A percentile compares a stretch with the other conserved stretches of the same genome.
Evolutionary conservation across 2,113 vertebrate genomes (phyloP).

Genomic region (Rhea pennata): DNA sequence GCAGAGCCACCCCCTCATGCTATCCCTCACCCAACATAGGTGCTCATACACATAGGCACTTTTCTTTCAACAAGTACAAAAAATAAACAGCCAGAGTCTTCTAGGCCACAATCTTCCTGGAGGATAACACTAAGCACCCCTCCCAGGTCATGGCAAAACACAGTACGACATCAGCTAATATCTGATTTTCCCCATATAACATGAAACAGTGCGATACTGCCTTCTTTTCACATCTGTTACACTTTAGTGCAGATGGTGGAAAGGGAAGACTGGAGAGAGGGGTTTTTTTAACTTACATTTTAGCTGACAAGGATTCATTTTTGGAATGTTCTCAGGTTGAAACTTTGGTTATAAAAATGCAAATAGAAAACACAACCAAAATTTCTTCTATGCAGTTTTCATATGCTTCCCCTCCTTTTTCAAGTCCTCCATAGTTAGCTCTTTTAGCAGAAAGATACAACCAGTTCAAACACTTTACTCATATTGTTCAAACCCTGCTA

Average conservation of each 20-base stretch:
- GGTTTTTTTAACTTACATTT: not conserved
- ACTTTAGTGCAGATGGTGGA: rapidly evolving
- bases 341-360: not conserved
- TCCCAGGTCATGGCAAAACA: not conserved
- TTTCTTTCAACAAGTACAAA: not conserved
- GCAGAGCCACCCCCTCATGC: not conserved
- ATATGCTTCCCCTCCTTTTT: not conserved
- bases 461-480: not conserved
- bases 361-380: not conserved
- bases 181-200: not conserved
- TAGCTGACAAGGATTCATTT: not conserved
- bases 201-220: not conserved
- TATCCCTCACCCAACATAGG: too few relatives aligned
- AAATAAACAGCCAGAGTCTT: not conserved
- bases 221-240: not conserved
- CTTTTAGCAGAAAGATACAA: not conserved
- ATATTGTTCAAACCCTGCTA: not conserved
- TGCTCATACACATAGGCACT: not conserved
- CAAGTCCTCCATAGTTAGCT: not conserved
- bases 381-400: not conserved
- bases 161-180: not conserved
- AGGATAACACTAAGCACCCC: not conserved
- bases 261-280: not conserved
- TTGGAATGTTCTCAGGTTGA: not conserved
- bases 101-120: not conserved